phyloP scores from a whole-genome alignment of 2,888 invertebrate species.

The Thelaira solivaga region DNA sequence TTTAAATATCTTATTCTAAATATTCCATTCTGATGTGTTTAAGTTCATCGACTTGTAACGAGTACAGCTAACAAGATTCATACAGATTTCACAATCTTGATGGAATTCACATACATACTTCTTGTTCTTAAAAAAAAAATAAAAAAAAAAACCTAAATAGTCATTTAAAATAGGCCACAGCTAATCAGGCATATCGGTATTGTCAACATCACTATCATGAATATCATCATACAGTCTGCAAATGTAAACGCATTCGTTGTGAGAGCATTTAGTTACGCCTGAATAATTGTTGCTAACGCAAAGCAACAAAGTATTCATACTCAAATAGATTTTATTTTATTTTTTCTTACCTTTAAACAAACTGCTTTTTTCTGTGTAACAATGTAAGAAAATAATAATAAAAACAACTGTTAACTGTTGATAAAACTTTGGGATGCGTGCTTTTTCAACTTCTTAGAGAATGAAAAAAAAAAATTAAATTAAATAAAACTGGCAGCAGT shows the following conservation, averaged over 20 bases:
- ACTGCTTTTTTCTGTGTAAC: too few species aligned
- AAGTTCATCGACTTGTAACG: too few species aligned
- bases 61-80: too few species aligned
- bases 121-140: background rate
- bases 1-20: too few species aligned
- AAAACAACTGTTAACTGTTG: conserved; percentile 26
- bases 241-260: background rate
- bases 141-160: background rate
- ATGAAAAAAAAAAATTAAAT: too few species aligned
- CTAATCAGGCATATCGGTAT: conserved; percentile 34
- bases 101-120: too few species aligned
- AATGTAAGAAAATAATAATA: background rate
- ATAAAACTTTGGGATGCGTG: conserved; percentile 22
- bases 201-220: background rate
- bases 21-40: too few species aligned
- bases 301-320: background rate
- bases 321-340: too few species aligned
- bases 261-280: conserved; percentile 2
- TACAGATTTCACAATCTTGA: too few species aligned
- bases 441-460: background rate
- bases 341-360: too few species aligned
- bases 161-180: conserved; percentile 40
- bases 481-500: background rate
- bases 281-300: background rate
- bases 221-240: background rate